Evolutionary conservation across 2,888 invertebrate genomes (phyloP).

Genomic region (Eupithecia tripunctaria): DNA sequence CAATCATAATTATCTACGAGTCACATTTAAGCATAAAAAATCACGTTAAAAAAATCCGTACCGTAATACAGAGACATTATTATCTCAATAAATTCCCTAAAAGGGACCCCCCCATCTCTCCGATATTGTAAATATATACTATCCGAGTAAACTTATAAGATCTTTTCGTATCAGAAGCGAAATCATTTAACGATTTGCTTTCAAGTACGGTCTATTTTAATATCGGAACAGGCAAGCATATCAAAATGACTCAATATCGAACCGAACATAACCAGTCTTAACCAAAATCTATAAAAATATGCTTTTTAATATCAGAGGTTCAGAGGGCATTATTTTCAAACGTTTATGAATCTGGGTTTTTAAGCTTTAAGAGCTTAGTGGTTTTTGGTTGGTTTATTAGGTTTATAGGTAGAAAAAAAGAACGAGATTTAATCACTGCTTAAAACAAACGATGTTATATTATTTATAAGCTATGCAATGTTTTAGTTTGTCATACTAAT

Average conservation of each 20-base stretch:
- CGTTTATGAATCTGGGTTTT: constrained; percentile 5
- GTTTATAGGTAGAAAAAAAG: too few species aligned
- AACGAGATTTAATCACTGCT: too few species aligned
- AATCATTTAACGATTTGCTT: constrained; percentile 3
- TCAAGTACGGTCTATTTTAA: constrained; percentile 25
- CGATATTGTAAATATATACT: neutral
- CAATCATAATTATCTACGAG: neutral
- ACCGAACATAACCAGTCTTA: constrained; percentile 25
- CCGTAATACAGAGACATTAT: neutral
- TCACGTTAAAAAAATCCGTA: neutral
- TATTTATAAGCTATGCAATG: too few species aligned
- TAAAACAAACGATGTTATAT: too few species aligned
- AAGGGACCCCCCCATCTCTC: neutral
- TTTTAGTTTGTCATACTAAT: too few species aligned
- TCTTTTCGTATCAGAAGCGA: neutral
- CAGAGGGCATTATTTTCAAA: neutral
- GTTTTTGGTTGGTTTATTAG: too few species aligned
- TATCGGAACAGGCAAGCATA: constrained; percentile 22
- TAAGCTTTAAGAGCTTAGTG: neutral
- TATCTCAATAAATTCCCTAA: neutral
- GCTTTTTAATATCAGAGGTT: constrained; percentile 27
- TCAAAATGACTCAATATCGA: constrained; percentile 29
- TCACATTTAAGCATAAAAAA: neutral
- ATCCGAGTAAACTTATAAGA: neutral
- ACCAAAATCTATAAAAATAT: constrained; percentile 25